A percentile compares a stretch with the other conserved stretches of the same genome.
phyloP scores from a whole-genome alignment of 1,140 invertebrate species.

The Ruditapes philippinarum region DNA sequence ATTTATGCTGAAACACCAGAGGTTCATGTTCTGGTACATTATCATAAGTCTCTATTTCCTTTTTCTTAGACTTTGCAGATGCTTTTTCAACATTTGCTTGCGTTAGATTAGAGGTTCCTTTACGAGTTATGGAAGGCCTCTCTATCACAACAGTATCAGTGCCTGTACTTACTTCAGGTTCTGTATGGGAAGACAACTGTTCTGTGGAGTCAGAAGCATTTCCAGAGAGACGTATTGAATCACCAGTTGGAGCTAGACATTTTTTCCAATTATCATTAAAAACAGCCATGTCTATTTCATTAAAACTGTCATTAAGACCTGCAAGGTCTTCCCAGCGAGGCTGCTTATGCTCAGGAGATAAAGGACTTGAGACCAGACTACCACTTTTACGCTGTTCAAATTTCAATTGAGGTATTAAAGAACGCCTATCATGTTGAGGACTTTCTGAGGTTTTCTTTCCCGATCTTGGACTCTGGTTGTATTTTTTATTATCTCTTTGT shows the following conservation, averaged over 20 bases:
- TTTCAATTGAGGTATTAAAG: background rate
- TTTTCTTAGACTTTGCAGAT: background rate
- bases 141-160: constrained; percentile 62
- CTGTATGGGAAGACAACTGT: constrained; percentile 23
- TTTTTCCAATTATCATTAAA: constrained; percentile 77
- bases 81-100: background rate
- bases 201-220: constrained; percentile 55
- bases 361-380: constrained; percentile 68
- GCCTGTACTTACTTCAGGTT: constrained; percentile 60
- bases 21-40: constrained; percentile 61
- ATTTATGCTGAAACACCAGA: constrained; percentile 10
- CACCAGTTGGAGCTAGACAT: constrained; percentile 74
- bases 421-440: constrained; percentile 13
- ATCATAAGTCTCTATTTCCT: constrained; percentile 59
- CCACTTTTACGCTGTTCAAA: constrained; percentile 37
- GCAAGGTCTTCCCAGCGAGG: constrained; percentile 77
- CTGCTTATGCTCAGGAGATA: constrained; percentile 72
- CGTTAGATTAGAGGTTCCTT: background rate
- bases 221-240: constrained; percentile 63
- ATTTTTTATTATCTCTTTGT: constrained; percentile 28
- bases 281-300: constrained; percentile 69
- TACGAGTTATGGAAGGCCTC: constrained; percentile 55
- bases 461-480: constrained; percentile 27
- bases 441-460: constrained; percentile 35
- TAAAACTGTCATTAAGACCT: constrained; percentile 71